Evolutionary conservation across 1,140 invertebrate species (phyloP), one percentile per base, ranked within the genome.

Genomic region (Pachyrhynchus sulphureomaculatus): DNA sequence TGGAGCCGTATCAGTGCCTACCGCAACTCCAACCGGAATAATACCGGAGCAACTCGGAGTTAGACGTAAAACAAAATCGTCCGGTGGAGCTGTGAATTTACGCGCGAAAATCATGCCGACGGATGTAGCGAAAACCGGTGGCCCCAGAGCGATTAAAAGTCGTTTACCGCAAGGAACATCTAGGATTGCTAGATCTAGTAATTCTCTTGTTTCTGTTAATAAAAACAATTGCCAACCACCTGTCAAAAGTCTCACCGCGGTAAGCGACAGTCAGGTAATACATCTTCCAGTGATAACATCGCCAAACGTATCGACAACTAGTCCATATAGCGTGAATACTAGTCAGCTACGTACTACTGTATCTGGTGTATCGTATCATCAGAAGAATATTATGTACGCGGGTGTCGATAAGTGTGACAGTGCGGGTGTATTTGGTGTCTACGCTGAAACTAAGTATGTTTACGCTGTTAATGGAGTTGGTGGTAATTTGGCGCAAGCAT

Each of bases 371-470:
- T 18, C 42, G 4, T 53, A 61, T 45, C 58, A 45, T 45, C 47
- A 53, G 18, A 47, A 61, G 33, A 53, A 56, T 49, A 33, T 62
- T 13, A 33, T 59, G 32, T 47, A 42, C 15, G 18, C 47, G 15
- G 58, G 52, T n/a, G 57, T 34, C 15, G 37, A 18, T 24, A 48
- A 37, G 29, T 44, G 60, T 53, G 62, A 62, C 60, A 67, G 70
- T 53, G 66, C 66, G 61, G 68, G 65, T 49, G 68, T 75, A 45
- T 76, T 72, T 54, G 74, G 74, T 66, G 69, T 76, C 48, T 77
- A 75, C 62, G 69, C 72, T 9, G 75, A 77, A 62, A 72, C 72
- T 21, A 77, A 77, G 49, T 77, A 77, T 53, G 69, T 75, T 41
- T 77, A 76, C 59, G 69, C 74, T 54, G 75, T 76, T 42, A 76